Conservation (phyloP, 2,797 vertebrate species). For the Dromococcyx pavoninus region DNA sequence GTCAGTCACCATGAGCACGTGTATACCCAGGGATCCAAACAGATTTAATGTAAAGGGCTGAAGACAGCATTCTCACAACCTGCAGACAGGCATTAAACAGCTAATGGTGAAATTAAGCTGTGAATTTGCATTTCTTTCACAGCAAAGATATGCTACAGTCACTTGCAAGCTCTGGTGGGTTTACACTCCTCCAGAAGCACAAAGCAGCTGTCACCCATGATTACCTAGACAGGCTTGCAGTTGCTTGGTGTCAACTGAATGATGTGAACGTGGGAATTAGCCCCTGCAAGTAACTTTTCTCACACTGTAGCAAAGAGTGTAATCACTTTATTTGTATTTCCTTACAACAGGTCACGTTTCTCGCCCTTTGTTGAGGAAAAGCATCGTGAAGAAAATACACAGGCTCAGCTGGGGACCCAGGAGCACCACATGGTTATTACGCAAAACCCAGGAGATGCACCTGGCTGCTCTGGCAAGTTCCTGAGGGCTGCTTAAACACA, state of each 20-base stretch:
- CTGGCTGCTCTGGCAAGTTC: background rate
- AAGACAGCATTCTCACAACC: background rate
- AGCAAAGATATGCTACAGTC: background rate
- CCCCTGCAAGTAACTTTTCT: background rate
- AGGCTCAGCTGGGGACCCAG: background rate
- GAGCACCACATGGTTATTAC: background rate
- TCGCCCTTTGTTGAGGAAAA: background rate
- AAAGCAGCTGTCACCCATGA: background rate
- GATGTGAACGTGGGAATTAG: background rate
- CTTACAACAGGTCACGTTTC: background rate
- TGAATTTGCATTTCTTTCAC: background rate
- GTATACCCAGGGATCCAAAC: too few relatives aligned
- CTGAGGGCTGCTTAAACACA: background rate
- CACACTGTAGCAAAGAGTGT: background rate
- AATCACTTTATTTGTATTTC: background rate
- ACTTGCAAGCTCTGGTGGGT: background rate
- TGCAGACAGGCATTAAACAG: accelerated
- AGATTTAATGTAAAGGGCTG: background rate
- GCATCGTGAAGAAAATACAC: background rate
- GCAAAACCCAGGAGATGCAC: background rate
- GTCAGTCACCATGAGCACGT: background rate
- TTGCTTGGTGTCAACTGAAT: background rate
- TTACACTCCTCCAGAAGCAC: background rate
- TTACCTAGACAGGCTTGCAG: background rate
- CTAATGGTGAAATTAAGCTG: accelerated